phyloP scores from a whole-genome alignment of 2,888 invertebrate genomes.

The Sinodicranocentrus sp. region DNA sequence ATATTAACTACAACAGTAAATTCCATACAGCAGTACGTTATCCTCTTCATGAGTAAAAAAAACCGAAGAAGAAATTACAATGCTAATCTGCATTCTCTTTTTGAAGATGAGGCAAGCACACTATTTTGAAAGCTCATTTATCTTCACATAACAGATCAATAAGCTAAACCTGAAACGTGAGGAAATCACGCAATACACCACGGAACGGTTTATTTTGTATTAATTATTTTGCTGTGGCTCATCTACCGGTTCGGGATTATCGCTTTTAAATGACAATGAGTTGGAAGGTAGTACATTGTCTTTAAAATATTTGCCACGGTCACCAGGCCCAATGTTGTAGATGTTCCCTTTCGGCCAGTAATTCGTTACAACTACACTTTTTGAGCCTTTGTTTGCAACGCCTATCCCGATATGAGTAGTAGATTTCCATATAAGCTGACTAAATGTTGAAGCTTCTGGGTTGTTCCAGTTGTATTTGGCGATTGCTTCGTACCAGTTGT shows the following conservation, averaged over 20 bases:
- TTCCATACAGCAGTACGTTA: too few species aligned
- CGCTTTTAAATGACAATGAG: slow-evolving; percentile 33
- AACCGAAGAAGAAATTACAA: neutral
- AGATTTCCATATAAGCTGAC: slow-evolving; percentile 68
- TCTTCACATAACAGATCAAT: slow-evolving; percentile 29
- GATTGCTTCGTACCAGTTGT: slow-evolving; percentile 69
- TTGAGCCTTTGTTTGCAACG: slow-evolving; percentile 66
- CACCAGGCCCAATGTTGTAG: slow-evolving; percentile 68
- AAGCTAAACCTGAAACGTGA: slow-evolving; percentile 25
- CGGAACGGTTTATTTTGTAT: too few species aligned
- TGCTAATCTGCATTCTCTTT: neutral
- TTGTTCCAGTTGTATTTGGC: slow-evolving; percentile 68
- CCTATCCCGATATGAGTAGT: slow-evolving; percentile 71
- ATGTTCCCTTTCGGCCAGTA: slow-evolving; percentile 72
- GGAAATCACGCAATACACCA: slow-evolving; percentile 34
- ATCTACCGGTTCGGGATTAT: slow-evolving; percentile 36
- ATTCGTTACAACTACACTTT: slow-evolving; percentile 70
- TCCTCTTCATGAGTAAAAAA: too few species aligned
- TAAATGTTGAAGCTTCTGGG: slow-evolving; percentile 70
- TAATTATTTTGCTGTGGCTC: slow-evolving; percentile 33
- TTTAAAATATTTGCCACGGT: slow-evolving; percentile 65
- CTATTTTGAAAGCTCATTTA: neutral
- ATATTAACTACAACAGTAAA: too few species aligned
- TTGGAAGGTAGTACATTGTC: slow-evolving; percentile 67
- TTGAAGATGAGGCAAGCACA: neutral